These are phyloP conservation scores for Coelogynopora nodosa DNA, from an alignment of 2,888 invertebrate species.

Conservation along the genomic window DNA sequence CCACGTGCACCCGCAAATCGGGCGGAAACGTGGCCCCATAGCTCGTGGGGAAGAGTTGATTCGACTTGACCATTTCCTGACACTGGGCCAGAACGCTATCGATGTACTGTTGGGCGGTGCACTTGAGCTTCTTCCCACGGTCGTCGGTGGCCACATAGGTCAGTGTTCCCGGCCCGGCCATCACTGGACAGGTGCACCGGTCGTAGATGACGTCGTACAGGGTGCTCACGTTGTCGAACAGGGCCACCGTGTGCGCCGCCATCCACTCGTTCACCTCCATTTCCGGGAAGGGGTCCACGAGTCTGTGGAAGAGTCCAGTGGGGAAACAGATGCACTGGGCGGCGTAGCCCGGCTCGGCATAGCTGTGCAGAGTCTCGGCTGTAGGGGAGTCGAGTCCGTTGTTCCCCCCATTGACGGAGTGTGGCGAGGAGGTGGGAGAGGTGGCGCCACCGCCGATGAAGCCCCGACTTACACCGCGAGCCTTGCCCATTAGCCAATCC, in stretches of 20 bases:
- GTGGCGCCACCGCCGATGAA: slow-evolving; percentile 18
- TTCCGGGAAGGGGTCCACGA: background rate
- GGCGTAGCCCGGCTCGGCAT: slow-evolving; percentile 27
- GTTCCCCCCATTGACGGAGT: background rate
- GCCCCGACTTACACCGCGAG: slow-evolving; percentile 38
- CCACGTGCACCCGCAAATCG: slow-evolving; percentile 32
- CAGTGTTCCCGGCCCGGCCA: background rate
- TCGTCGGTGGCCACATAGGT: slow-evolving; percentile 12
- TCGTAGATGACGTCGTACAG: slow-evolving; percentile 45
- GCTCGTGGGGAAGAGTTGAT: slow-evolving; percentile 40
- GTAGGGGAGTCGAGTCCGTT: slow-evolving; percentile 8
- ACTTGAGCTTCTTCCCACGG: slow-evolving; percentile 5
- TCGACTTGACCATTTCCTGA: slow-evolving; percentile 37
- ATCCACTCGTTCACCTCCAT: slow-evolving; percentile 44
- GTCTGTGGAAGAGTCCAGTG: background rate
- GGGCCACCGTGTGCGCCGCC: slow-evolving; percentile 40
- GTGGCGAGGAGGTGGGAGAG: background rate
- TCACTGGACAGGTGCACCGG: slow-evolving; percentile 34
- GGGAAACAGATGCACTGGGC: slow-evolving; percentile 3
- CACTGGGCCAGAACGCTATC: slow-evolving; percentile 42
- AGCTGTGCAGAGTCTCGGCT: slow-evolving; percentile 17
- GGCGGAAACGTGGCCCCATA: slow-evolving; percentile 36
- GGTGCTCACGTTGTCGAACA: slow-evolving; percentile 44
- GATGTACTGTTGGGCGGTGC: slow-evolving; percentile 41
- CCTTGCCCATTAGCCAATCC: slow-evolving; percentile 46